Evolutionary conservation across 2,888 invertebrate genomes (phyloP).

Genomic region (Habroteleia sp.): DNA sequence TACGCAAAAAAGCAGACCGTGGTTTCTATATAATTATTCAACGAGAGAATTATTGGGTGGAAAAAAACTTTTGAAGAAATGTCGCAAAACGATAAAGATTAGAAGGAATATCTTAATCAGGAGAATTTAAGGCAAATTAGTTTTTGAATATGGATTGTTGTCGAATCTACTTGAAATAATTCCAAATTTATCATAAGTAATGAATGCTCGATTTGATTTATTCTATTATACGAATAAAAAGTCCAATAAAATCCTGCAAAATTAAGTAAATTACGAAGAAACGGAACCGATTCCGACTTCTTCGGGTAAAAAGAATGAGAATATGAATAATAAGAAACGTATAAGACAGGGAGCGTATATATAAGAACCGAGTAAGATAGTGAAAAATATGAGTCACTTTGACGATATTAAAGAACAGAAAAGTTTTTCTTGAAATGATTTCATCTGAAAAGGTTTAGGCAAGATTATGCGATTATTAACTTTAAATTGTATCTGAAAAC

Average conservation of each 20-base stretch:
- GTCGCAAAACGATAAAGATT: neutral
- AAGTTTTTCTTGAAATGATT: slow-evolving; percentile 18
- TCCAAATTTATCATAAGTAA: slow-evolving; percentile 4
- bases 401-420: slow-evolving; percentile 19
- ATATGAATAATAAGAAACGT: slow-evolving; percentile 43
- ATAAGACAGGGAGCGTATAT: slow-evolving; percentile 13
- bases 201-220: slow-evolving; percentile 21
- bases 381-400: slow-evolving; percentile 27
- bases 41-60: no score
- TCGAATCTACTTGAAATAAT: slow-evolving; percentile 4
- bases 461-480: slow-evolving; percentile 24
- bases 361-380: slow-evolving; percentile 5
- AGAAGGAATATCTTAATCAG: neutral
- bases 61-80: neutral
- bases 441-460: slow-evolving; percentile 5
- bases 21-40: neutral
- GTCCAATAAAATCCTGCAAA: slow-evolving; percentile 15
- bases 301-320: slow-evolving; percentile 26
- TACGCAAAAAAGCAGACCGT: neutral
- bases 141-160: slow-evolving; percentile 19
- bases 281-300: slow-evolving; percentile 36
- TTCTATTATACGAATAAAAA: slow-evolving; percentile 18
- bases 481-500: slow-evolving; percentile 13
- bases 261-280: slow-evolving; percentile 39
- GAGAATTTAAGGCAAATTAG: neutral